A percentile compares a stretch with the other conserved stretches of the same genome.
These are phyloP conservation scores for Troglohyphantes excavatus DNA, from an alignment of 2,888 invertebrate genomes.

Conservation along the genomic window DNA sequence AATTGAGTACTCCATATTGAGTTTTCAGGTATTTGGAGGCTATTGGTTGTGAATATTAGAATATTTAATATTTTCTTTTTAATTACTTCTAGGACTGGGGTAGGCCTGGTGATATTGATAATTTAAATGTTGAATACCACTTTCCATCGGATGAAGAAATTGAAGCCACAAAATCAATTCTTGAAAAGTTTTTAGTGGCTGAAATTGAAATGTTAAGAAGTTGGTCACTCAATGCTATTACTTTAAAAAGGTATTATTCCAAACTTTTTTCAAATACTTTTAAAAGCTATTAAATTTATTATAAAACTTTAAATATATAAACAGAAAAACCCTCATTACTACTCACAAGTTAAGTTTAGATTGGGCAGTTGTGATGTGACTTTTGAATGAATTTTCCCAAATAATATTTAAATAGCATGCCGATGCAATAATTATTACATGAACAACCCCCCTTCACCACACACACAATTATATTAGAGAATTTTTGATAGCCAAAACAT, in stretches of 20 bases:
- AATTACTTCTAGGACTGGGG: conserved; percentile 89
- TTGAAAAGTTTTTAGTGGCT: conserved; percentile 85
- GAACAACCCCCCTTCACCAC: too few species aligned
- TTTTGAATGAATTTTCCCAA: too few species aligned
- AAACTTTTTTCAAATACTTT: too few species aligned
- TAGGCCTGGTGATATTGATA: conserved; percentile 86
- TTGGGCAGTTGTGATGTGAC: too few species aligned
- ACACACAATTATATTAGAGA: too few species aligned
- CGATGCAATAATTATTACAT: too few species aligned
- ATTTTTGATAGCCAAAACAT: too few species aligned
- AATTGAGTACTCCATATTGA: background rate
- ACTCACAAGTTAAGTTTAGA: too few species aligned
- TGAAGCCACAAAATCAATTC: conserved; percentile 86
- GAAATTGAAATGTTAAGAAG: conserved; percentile 86
- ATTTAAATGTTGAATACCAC: conserved; percentile 89
- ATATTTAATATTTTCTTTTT: conserved; percentile 50
- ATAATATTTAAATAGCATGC: too few species aligned
- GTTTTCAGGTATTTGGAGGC: background rate
- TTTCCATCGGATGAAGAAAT: conserved; percentile 89
- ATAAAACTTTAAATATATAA: too few species aligned
- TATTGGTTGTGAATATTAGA: background rate
- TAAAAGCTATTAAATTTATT: background rate
- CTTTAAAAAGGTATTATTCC: conserved; percentile 83
- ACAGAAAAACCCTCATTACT: too few species aligned
- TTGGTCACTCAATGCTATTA: conserved; percentile 84